These are phyloP conservation scores for Coryphaenoides rupestris DNA, from an alignment of 2,113 vertebrate genomes.

Conservation along the genomic window DNA sequence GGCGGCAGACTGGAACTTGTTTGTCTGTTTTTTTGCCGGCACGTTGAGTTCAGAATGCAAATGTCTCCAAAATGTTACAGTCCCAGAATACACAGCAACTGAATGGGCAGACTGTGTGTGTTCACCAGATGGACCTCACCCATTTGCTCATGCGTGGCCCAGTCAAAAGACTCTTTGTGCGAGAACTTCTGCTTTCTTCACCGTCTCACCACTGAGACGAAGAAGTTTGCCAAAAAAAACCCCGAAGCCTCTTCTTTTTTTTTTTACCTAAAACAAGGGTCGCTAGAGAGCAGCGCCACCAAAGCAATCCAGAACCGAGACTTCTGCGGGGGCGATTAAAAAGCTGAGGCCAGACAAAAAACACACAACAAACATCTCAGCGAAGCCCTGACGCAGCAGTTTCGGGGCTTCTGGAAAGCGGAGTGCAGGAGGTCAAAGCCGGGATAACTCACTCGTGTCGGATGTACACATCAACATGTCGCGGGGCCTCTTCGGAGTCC, in stretches of 20 bases:
- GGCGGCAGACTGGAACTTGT: too few relatives aligned
- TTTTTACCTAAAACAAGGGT: constrained; percentile 17
- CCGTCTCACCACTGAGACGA: constrained; percentile 16
- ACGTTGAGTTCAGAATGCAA: too few relatives aligned
- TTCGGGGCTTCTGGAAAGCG: constrained; percentile 22
- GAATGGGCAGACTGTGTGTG: constrained; percentile 2
- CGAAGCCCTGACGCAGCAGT: too few relatives aligned
- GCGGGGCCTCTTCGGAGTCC: too few relatives aligned
- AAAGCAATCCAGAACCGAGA: constrained; percentile 16
- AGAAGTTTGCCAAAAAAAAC: not conserved
- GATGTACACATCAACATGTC: too few relatives aligned
- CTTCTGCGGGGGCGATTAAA: constrained; percentile 9
- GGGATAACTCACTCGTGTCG: too few relatives aligned
- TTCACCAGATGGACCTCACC: constrained; percentile 18
- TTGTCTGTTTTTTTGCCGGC: too few relatives aligned
- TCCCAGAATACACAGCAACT: constrained; percentile 1
- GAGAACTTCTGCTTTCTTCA: constrained; percentile 8
- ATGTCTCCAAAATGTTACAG: too few relatives aligned
- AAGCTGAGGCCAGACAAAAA: not conserved
- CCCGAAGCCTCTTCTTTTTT: not conserved
- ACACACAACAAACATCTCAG: not conserved
- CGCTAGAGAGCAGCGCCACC: not conserved
- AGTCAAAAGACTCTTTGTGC: constrained; percentile 63
- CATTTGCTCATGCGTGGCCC: constrained; percentile 39
- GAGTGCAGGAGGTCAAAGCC: too few relatives aligned